Conservation (phyloP, 1,140 invertebrate genomes). For the Laodelphax striatellus region DNA sequence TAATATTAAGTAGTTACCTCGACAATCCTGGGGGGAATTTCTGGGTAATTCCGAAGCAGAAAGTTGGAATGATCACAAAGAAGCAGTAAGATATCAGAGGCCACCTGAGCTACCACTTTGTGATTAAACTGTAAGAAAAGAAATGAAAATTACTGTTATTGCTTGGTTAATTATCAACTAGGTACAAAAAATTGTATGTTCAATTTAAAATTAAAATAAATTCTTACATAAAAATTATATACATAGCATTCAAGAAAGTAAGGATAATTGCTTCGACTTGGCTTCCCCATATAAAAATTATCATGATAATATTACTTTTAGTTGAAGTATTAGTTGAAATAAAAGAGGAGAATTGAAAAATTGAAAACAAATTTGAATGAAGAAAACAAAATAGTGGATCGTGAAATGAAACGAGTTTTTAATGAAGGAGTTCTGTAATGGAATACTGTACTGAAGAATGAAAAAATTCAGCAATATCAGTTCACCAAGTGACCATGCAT, state of each 20-base stretch:
- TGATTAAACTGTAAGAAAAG: slow-evolving; percentile 58
- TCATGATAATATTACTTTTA: too few relatives aligned
- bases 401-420: too few relatives aligned
- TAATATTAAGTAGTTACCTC: slow-evolving; percentile 35
- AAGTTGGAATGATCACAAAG: slow-evolving; percentile 67
- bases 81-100: slow-evolving; percentile 69
- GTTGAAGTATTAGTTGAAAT: too few relatives aligned
- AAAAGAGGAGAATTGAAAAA: too few relatives aligned
- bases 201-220: background rate
- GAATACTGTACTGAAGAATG: too few relatives aligned
- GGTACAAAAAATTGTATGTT: background rate
- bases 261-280: background rate
- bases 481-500: too few relatives aligned
- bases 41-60: slow-evolving; percentile 62
- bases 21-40: slow-evolving; percentile 61
- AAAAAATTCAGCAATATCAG: too few relatives aligned
- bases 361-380: too few relatives aligned
- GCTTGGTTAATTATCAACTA: background rate
- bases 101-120: slow-evolving; percentile 73
- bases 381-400: too few relatives aligned
- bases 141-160: slow-evolving; percentile 1
- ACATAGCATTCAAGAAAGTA: background rate
- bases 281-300: too few relatives aligned
- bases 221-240: background rate
- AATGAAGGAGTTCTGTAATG: too few relatives aligned